Evolutionary conservation across 2,113 vertebrate species (phyloP).

Genomic region (Dolichallabes microphthalmus): DNA sequence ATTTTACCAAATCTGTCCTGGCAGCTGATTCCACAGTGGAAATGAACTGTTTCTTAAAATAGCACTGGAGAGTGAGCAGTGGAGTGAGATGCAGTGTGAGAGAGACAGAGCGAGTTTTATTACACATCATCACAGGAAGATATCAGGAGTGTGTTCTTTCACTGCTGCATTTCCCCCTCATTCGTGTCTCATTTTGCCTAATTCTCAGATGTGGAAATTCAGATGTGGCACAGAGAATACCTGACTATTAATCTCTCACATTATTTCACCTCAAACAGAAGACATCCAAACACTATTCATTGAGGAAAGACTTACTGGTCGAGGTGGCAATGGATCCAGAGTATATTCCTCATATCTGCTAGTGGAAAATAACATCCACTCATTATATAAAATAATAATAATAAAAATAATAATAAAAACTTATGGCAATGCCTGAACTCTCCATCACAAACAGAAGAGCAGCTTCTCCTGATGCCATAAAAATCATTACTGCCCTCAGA

Average conservation of each 20-base stretch:
- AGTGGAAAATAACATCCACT: background rate
- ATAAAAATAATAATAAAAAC: background rate
- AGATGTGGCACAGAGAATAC: too few relatives aligned
- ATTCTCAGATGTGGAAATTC: background rate
- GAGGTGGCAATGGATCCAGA: background rate
- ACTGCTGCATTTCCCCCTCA: background rate
- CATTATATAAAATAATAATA: too few relatives aligned
- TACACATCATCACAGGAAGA: constrained; percentile 52
- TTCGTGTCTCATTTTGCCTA: background rate
- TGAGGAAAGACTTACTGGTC: background rate
- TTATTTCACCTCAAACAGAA: background rate
- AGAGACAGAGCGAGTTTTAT: constrained; percentile 13
- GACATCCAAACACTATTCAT: background rate
- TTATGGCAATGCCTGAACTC: background rate
- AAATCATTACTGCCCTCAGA: background rate
- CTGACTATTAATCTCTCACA: background rate
- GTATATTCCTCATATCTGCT: background rate
- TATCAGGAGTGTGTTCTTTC: constrained; percentile 16
- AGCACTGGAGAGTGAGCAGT: constrained; percentile 9
- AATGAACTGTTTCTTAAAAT: constrained; percentile 43
- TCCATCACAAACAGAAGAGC: background rate
- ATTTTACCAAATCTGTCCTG: constrained; percentile 33
- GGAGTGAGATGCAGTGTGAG: constrained; percentile 28
- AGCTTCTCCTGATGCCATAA: background rate
- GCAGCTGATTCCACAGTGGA: constrained; percentile 32